Conservation (phyloP, 2,113 vertebrate species). For the Cyprinodon tularosa region DNA sequence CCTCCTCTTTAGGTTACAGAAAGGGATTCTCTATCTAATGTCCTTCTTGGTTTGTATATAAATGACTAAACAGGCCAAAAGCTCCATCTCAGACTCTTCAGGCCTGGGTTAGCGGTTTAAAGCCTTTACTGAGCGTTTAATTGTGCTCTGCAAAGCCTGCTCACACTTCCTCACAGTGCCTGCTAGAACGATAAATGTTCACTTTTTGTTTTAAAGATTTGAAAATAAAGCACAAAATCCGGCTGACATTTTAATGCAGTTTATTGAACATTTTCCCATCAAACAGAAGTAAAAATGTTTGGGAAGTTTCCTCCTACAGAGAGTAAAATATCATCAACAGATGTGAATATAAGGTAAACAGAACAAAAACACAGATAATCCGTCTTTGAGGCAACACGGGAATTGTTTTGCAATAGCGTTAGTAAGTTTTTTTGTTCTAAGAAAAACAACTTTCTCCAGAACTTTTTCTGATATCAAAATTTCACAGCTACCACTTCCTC, state of each 20-base stretch:
- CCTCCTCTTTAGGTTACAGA: too few relatives aligned
- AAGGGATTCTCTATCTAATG: too few relatives aligned
- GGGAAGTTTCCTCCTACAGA: conserved; percentile 48
- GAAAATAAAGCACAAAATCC: background rate
- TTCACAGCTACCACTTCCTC: background rate
- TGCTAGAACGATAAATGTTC: background rate
- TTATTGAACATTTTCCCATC: conserved; percentile 47
- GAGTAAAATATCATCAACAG: conserved; percentile 48
- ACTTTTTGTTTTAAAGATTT: background rate
- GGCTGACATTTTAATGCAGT: conserved; percentile 41
- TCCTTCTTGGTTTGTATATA: too few relatives aligned
- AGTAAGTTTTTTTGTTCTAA: too few relatives aligned
- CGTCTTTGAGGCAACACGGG: conserved; percentile 26
- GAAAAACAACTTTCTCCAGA: background rate
- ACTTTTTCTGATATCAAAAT: background rate
- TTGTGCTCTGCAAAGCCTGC: too few relatives aligned
- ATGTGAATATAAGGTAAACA: conserved; percentile 41
- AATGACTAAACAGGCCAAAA: too few relatives aligned
- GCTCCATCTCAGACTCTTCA: too few relatives aligned
- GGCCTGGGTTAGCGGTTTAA: too few relatives aligned
- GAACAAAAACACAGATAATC: background rate
- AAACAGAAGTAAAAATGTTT: conserved; percentile 41
- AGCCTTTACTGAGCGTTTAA: too few relatives aligned
- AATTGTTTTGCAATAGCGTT: background rate
- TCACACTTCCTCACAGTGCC: too few relatives aligned